Evolutionary conservation across 92 coral and sea anemone genomes (phyloP), one percentile per base, ranked within the genome.

Genomic region (Metridium senile): DNA sequence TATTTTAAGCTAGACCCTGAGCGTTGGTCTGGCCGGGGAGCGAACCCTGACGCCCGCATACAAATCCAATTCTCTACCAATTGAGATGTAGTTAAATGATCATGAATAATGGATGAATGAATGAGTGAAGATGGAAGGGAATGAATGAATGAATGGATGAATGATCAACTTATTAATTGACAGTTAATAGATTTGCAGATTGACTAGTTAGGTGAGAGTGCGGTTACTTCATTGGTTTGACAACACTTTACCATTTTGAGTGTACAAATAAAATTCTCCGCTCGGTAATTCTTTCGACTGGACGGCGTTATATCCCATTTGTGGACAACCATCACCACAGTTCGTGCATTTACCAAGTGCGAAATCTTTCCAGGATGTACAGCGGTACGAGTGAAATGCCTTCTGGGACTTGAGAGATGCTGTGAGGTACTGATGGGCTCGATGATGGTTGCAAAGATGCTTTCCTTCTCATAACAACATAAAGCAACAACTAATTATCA

Each of bases 301-400:
- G 9, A 45, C 62, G 33, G 86, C 84, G 21, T 81, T 58, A 63
- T 81, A 82, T 11, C 93, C 93, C 93, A 89, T 85, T 6, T 71
- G 74, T 58, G 85, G 90, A 52, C 93, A 85, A n/a, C 26, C 78
- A 16, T 62, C 43, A 25, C 45, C 66, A 62, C 87, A 85, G 1
- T 47, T 46, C 70, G 82, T 69, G 59, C 93, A 89, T 27, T 85
- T 81, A 26, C 84, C 93, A 21, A 76, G 77, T 49, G 82, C 84
- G 67, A 89, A 89, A 19, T 59, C 66, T 11, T 79, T 33, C 52
- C 53, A 26, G 45, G 71, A 78, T 2, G 52, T 34, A 71, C 93
- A 89, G 61, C 81, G 81, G 30, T 80, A 89, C 18, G 84, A 83
- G 18, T 72, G 71, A 89, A 89, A 85, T 9, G 74, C 6, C 49